phyloP scores from a whole-genome alignment of 2,113 vertebrate species.

The Bos javanicus region DNA sequence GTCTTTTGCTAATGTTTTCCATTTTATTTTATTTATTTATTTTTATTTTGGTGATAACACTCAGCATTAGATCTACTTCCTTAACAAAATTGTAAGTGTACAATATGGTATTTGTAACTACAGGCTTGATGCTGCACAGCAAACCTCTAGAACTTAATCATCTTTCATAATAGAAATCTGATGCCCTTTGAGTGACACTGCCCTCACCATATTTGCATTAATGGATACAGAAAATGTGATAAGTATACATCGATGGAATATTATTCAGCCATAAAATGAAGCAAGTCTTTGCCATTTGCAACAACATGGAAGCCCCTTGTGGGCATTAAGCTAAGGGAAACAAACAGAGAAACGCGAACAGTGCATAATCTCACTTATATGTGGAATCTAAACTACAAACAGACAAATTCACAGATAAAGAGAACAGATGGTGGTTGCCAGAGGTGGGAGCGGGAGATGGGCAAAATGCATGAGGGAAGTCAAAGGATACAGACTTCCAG shows the following conservation, averaged over 20 bases:
- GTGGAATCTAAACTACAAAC: not conserved
- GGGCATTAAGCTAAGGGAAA: not conserved
- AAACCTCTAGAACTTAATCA: not conserved
- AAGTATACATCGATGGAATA: not conserved
- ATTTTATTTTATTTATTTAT: not conserved
- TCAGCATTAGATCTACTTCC: not conserved
- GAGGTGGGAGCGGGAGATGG: rapidly evolving
- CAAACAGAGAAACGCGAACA: not conserved
- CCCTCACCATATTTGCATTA: not conserved
- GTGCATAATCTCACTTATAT: not conserved
- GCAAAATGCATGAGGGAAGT: not conserved
- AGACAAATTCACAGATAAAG: not conserved
- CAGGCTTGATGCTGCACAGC: not conserved
- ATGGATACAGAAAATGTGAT: not conserved
- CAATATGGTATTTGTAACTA: not conserved
- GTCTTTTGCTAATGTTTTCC: not conserved
- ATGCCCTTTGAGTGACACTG: not conserved
- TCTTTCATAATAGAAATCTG: not conserved
- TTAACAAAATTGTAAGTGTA: not conserved
- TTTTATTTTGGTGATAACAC: not conserved
- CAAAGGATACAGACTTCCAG: not conserved
- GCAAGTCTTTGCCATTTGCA: not conserved
- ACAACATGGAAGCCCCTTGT: not conserved
- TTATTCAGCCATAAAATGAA: not conserved
- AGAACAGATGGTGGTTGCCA: not conserved